Evolutionary conservation across 1,140 invertebrate genomes (phyloP).

Genomic region (Ceratina australensis): DNA sequence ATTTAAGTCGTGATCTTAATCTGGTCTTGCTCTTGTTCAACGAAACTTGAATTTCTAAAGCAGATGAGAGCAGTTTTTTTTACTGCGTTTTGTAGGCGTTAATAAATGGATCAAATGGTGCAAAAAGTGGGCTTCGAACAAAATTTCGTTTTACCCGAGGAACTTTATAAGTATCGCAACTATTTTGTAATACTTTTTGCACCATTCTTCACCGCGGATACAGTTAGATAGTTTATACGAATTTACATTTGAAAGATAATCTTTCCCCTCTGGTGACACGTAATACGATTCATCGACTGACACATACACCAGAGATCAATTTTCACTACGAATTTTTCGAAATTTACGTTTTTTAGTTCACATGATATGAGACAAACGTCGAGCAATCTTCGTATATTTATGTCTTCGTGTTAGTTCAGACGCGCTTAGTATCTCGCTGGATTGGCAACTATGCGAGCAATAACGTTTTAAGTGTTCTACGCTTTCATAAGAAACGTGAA

Average conservation of each 20-base stretch:
- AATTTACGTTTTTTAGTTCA: constrained; percentile 39
- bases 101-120: constrained; percentile 34
- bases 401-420: constrained; percentile 39
- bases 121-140: constrained; percentile 30
- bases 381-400: constrained; percentile 53
- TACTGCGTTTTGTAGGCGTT: constrained; percentile 47
- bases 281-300: constrained; percentile 29
- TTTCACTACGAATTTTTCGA: constrained; percentile 27
- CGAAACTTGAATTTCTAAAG: constrained; percentile 32
- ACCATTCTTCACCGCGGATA: constrained; percentile 40
- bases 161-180: constrained; percentile 13
- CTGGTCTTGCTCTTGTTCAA: constrained; percentile 44
- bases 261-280: constrained; percentile 13
- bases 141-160: constrained; percentile 34
- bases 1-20: constrained; percentile 55
- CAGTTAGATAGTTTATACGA: constrained; percentile 50
- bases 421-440: constrained; percentile 40
- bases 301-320: neutral
- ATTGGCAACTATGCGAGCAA: constrained; percentile 41
- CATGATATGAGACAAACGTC: constrained; percentile 19
- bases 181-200: constrained; percentile 45
- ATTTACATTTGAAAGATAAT: constrained; percentile 29
- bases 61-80: constrained; percentile 46
- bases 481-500: constrained; percentile 37
- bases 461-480: constrained; percentile 55